A percentile compares a stretch with the other conserved stretches of the same genome.
Evolutionary conservation across 2,888 invertebrate species (phyloP).

Genomic region (Mimumesa dahlbomi): DNA sequence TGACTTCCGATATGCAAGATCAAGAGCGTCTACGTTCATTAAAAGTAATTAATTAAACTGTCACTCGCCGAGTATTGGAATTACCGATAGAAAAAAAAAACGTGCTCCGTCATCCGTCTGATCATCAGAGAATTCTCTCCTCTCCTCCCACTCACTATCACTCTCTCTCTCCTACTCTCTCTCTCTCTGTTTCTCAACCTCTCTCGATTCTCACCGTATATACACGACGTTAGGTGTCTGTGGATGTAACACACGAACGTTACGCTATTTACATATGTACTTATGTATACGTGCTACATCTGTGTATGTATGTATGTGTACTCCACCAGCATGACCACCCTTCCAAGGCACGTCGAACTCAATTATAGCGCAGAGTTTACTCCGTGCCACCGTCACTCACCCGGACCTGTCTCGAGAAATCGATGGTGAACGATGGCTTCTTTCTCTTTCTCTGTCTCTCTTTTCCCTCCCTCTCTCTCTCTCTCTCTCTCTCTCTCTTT

Average conservation of each 20-base stretch:
- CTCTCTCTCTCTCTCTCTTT: conserved; percentile 21
- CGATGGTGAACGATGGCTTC: conserved; percentile 65
- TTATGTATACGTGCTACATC: neutral
- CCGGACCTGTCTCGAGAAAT: conserved; percentile 59
- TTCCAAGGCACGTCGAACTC: conserved; percentile 61
- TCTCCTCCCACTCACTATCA: neutral
- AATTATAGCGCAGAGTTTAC: conserved; percentile 63
- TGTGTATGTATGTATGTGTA: conserved; percentile 4
- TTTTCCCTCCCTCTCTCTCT: conserved; percentile 1
- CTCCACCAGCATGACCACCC: conserved; percentile 43
- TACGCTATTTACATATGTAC: conserved; percentile 19
- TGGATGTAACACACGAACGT: conserved; percentile 3
- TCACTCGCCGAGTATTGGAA: conserved; percentile 29
- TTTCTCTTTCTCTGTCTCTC: conserved; percentile 30
- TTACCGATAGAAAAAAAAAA: conserved; percentile 57
- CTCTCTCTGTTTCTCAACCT: neutral
- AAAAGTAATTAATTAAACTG: conserved; percentile 64
- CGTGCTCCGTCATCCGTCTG: conserved; percentile 19
- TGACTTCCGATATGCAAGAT: conserved; percentile 3
- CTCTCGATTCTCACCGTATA: neutral
- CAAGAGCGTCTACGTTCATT: conserved; percentile 49
- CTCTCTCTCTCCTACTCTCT: too few species aligned
- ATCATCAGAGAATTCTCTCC: conserved; percentile 13
- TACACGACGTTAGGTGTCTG: neutral
- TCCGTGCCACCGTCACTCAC: conserved; percentile 55